Conservation (phyloP, 2,888 invertebrate species). For the Merodon equestris region DNA sequence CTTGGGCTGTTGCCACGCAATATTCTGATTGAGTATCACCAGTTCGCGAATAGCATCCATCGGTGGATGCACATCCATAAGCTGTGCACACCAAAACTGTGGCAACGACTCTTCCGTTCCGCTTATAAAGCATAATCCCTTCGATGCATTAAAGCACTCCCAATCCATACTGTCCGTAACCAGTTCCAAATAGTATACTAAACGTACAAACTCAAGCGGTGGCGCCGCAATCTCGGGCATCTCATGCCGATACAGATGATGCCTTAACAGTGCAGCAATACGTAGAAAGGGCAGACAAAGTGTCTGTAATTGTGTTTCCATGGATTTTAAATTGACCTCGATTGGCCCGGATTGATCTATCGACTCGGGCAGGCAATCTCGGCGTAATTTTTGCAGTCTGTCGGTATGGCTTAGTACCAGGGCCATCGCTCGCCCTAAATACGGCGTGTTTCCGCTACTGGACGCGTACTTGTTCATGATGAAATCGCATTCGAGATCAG, state of each 20-base stretch:
- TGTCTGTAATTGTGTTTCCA: slow-evolving; percentile 84
- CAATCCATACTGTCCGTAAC: slow-evolving; percentile 84
- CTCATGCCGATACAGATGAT: slow-evolving; percentile 89
- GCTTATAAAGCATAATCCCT: slow-evolving; percentile 82
- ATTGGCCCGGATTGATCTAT: slow-evolving; percentile 70
- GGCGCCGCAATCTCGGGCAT: slow-evolving; percentile 84
- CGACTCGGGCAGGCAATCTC: slow-evolving; percentile 74
- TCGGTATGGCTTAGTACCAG: slow-evolving; percentile 76
- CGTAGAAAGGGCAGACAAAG: slow-evolving; percentile 91
- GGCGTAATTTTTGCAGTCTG: slow-evolving; percentile 75
- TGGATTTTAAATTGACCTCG: slow-evolving; percentile 76
- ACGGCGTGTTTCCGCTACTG: slow-evolving; percentile 71
- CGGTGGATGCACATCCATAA: slow-evolving; percentile 80
- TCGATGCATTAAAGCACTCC: slow-evolving; percentile 83
- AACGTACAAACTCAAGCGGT: slow-evolving; percentile 87
- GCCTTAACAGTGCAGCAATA: slow-evolving; percentile 88
- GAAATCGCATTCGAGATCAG: slow-evolving; percentile 83
- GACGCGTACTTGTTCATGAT: slow-evolving; percentile 76
- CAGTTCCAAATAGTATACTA: slow-evolving; percentile 89
- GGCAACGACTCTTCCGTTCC: slow-evolving; percentile 81
- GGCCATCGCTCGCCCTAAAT: slow-evolving; percentile 77
- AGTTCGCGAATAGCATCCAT: slow-evolving; percentile 81
- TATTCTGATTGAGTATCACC: slow-evolving; percentile 85
- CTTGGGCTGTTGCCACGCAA: slow-evolving; percentile 89
- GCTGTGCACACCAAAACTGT: slow-evolving; percentile 85